Percentiles rank a stretch among this genome's conserved stretches.
phyloP scores from a whole-genome alignment of 2,797 vertebrate genomes.

The Agapornis canus region DNA sequence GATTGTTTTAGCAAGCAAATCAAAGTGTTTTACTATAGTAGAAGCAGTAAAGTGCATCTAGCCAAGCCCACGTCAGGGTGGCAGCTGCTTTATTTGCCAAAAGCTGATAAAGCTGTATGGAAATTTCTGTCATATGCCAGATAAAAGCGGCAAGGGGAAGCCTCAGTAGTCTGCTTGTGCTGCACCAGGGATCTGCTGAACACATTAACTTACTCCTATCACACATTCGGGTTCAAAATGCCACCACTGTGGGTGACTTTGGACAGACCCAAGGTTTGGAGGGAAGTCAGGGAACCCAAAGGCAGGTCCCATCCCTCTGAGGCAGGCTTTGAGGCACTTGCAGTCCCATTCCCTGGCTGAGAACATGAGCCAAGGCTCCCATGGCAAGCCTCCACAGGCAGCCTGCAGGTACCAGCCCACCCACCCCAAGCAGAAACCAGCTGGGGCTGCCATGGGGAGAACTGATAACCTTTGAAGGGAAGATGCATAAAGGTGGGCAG shows the following conservation, averaged over 20 bases:
- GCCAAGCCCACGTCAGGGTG: neutral
- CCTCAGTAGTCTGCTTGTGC: neutral
- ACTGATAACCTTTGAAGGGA: neutral
- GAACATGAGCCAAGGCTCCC: fast-evolving
- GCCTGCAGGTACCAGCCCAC: neutral
- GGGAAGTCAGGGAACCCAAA: fast-evolving
- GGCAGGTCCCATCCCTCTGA: neutral
- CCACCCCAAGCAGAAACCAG: fast-evolving
- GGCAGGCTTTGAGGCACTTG: fast-evolving
- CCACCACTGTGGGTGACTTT: fast-evolving
- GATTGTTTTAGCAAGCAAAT: neutral
- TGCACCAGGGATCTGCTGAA: neutral
- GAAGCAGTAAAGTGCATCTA: neutral
- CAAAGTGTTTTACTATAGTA: neutral
- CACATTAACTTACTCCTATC: neutral
- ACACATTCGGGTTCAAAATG: neutral
- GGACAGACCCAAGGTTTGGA: neutral
- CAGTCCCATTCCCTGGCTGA: neutral
- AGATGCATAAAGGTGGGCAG: neutral
- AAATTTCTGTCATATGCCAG: neutral
- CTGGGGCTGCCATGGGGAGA: fast-evolving
- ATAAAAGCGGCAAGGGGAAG: neutral
- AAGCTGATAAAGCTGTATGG: neutral
- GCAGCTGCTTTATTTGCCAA: neutral
- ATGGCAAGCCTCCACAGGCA: fast-evolving